Percentiles rank a stretch among this genome's conserved stretches.
Evolutionary conservation across 1,140 invertebrate species (phyloP).

Genomic region (Branchinecta lynchi): DNA sequence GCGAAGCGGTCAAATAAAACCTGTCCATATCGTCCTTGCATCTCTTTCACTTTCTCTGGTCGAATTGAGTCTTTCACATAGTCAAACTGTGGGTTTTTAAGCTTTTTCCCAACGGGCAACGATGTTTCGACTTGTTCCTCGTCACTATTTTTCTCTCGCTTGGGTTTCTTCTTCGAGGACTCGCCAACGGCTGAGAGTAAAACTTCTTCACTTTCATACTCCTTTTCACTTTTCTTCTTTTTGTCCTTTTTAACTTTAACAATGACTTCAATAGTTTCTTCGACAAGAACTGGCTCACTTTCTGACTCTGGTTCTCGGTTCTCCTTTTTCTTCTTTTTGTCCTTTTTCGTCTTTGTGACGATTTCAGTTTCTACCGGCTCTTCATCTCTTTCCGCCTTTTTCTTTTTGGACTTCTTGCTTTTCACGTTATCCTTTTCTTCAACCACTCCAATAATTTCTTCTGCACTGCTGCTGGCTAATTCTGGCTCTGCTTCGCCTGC

Average conservation of each 20-base stretch:
- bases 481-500: constrained; percentile 11
- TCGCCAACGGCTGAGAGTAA: too few relatives aligned
- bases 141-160: too few relatives aligned
- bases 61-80: too few relatives aligned
- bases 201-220: not conserved
- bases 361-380: constrained; percentile 15
- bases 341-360: constrained; percentile 12
- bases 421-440: not conserved
- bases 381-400: constrained; percentile 8
- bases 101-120: too few relatives aligned
- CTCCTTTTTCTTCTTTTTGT: constrained; percentile 11
- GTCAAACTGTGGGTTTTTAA: too few relatives aligned
- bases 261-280: not conserved
- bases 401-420: constrained; percentile 12
- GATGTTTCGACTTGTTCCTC: too few relatives aligned
- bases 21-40: too few relatives aligned
- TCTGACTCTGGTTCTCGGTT: not conserved
- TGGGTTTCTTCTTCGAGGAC: too few relatives aligned
- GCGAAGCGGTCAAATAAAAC: too few relatives aligned
- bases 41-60: too few relatives aligned
- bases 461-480: not conserved
- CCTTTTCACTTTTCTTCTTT: constrained; percentile 6
- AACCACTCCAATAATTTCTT: not conserved
- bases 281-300: not conserved
- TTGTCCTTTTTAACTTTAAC: constrained; percentile 10